phyloP scores from a whole-genome alignment of 30 jellyfish, hydroid and myxozoan species.

The Aurelia aurita region DNA sequence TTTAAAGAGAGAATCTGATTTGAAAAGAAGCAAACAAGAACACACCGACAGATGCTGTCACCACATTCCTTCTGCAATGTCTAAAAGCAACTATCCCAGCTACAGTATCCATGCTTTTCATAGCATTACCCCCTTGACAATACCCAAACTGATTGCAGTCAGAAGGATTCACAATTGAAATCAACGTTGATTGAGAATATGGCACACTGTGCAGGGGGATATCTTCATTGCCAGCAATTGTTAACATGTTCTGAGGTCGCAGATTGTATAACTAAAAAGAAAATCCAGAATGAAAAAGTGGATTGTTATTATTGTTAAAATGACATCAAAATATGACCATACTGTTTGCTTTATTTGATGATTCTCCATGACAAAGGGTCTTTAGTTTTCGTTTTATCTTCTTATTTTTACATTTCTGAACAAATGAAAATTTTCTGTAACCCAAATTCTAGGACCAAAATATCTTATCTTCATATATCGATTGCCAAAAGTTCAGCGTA shows the following conservation, averaged over 20 bases:
- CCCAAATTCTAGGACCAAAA: too few species aligned
- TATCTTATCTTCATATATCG: too few species aligned
- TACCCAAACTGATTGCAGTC: constrained; percentile 79
- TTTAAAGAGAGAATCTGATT: too few species aligned
- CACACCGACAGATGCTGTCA: constrained; percentile 90
- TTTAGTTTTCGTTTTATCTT: neutral
- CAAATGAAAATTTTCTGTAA: too few species aligned
- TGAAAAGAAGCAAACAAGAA: too few species aligned
- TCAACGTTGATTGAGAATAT: constrained; percentile 83
- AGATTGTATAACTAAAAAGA: constrained; percentile 34
- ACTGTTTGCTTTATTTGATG: neutral
- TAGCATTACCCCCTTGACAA: constrained; percentile 87
- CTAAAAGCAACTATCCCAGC: constrained; percentile 91
- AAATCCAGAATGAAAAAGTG: too few species aligned
- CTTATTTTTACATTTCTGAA: too few species aligned
- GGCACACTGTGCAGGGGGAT: constrained; percentile 75
- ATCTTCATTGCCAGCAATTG: constrained; percentile 59
- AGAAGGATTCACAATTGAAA: constrained; percentile 78
- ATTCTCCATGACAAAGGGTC: neutral
- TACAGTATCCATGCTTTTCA: constrained; percentile 91
- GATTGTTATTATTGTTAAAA: too few species aligned
- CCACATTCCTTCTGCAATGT: constrained; percentile 84
- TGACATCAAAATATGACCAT: too few species aligned
- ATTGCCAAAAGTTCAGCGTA: too few species aligned
- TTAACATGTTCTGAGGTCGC: constrained; percentile 64